Evolutionary conservation across 2,888 invertebrate species (phyloP).

Genomic region (Aphidius colemani): DNA sequence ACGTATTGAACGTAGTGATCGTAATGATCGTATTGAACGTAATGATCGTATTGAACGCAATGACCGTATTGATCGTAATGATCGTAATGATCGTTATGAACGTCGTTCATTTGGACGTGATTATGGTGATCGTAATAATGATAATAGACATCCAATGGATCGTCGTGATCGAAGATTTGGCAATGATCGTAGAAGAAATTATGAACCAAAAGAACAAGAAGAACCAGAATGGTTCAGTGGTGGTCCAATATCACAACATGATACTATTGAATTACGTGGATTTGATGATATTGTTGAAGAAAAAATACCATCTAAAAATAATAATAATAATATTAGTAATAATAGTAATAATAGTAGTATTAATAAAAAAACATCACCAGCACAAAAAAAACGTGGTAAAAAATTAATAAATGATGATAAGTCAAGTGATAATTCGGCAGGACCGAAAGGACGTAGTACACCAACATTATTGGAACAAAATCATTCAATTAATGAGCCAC

Average conservation of each 20-base stretch:
- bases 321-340: conserved; percentile 2
- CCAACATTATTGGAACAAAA: conserved; percentile 56
- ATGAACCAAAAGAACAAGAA: conserved; percentile 68
- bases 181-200: conserved; percentile 64
- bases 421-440: conserved; percentile 35
- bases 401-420: conserved; percentile 55
- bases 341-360: conserved; percentile 30
- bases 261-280: conserved; percentile 91
- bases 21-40: conserved; percentile 58
- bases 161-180: conserved; percentile 37
- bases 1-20: neutral
- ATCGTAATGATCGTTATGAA: conserved; percentile 59
- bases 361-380: conserved; percentile 58
- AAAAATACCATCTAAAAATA: conserved; percentile 34
- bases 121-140: conserved; percentile 47
- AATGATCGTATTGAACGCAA: conserved; percentile 56
- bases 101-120: conserved; percentile 67
- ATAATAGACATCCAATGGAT: conserved; percentile 46
- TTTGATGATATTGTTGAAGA: conserved; percentile 76
- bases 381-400: conserved; percentile 60
- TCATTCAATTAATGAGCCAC: conserved; percentile 48
- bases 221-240: conserved; percentile 91
- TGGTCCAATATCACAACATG: conserved; percentile 88
- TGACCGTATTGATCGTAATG: conserved; percentile 31
- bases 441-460: conserved; percentile 56